phyloP scores from a whole-genome alignment of 2,888 invertebrate genomes.

The Brenthis daphne region DNA sequence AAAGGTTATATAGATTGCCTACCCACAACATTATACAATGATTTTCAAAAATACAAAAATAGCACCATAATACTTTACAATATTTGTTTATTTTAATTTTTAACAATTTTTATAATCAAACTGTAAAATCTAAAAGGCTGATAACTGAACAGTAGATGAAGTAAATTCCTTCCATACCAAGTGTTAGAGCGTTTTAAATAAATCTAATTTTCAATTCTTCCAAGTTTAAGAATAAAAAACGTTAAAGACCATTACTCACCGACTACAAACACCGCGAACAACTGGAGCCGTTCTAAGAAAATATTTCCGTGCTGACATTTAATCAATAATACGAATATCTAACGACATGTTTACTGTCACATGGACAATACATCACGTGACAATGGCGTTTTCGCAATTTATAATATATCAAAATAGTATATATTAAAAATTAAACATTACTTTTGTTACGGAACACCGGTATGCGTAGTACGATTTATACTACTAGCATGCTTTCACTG shows the following conservation, averaged over 20 bases:
- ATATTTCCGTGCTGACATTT: slow-evolving; percentile 16
- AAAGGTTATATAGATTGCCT: too few relatives aligned
- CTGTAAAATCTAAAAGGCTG: neutral
- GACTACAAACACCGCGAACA: slow-evolving; percentile 17
- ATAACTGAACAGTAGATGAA: neutral
- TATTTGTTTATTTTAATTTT: too few relatives aligned
- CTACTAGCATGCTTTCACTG: too few relatives aligned
- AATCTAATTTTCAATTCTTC: slow-evolving; percentile 1
- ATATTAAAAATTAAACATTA: too few relatives aligned
- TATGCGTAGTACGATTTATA: too few relatives aligned
- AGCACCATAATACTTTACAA: too few relatives aligned
- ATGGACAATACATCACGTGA: slow-evolving; percentile 11
- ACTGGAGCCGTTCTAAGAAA: neutral
- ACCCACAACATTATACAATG: too few relatives aligned
- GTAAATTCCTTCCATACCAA: neutral
- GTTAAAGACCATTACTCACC: slow-evolving; percentile 25
- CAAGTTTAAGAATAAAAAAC: neutral
- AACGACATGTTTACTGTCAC: slow-evolving; percentile 14
- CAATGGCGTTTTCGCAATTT: slow-evolving; percentile 7
- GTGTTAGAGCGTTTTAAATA: neutral
- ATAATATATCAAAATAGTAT: neutral
- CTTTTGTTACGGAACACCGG: too few relatives aligned
- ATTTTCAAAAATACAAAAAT: too few relatives aligned
- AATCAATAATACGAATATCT: slow-evolving; percentile 24
- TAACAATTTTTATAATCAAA: neutral